Percentiles rank a stretch among this genome's conserved stretches.
Conservation (phyloP, 1,140 invertebrate species). For the Solenopsis invicta region DNA sequence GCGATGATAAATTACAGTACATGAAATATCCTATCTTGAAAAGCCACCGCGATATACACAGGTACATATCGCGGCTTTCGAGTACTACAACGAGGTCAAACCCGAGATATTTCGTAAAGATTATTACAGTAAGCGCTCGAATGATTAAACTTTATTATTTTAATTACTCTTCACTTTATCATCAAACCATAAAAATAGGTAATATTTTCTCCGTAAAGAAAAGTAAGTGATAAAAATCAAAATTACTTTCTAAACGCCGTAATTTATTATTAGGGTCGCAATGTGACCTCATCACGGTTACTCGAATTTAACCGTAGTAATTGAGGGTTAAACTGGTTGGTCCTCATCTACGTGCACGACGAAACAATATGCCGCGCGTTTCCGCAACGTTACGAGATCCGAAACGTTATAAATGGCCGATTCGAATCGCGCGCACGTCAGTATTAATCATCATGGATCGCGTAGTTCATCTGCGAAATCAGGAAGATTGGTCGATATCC, state of each 20-base stretch:
- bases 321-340: conserved; percentile 54
- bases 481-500: background rate
- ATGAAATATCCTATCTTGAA: conserved; percentile 35
- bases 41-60: conserved; percentile 14
- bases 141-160: background rate
- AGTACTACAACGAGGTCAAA: conserved; percentile 26
- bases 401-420: conserved; percentile 36
- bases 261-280: conserved; percentile 34
- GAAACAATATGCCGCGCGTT: conserved; percentile 41
- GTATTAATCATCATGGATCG: conserved; percentile 42
- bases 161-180: no score
- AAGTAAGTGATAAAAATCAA: conserved; percentile 23
- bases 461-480: conserved; percentile 1
- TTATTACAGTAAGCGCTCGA: conserved; percentile 2
- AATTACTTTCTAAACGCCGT: background rate
- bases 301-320: conserved; percentile 45
- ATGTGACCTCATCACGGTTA: conserved; percentile 46
- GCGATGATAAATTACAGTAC: conserved; percentile 36
- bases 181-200: background rate
- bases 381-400: conserved; percentile 25
- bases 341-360: conserved; percentile 34
- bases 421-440: conserved; percentile 13
- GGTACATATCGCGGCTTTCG: background rate
- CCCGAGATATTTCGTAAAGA: conserved; percentile 15
- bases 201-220: background rate